Evolutionary conservation across 2,888 invertebrate species (phyloP).

Genomic region (Mayetiola destructor): DNA sequence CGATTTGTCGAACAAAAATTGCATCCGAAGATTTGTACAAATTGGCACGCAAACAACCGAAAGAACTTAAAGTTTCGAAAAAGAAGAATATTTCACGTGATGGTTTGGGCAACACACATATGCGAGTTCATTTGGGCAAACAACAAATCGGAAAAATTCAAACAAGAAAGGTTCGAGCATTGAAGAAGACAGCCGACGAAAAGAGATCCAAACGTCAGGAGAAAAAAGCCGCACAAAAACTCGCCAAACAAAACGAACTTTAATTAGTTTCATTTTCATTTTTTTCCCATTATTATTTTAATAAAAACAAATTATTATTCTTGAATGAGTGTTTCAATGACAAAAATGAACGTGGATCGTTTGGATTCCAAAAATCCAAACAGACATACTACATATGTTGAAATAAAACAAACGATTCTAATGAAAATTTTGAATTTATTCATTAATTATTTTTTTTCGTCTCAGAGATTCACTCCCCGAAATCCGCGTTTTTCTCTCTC

Average conservation of each 20-base stretch:
- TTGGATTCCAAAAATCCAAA: too few relatives aligned
- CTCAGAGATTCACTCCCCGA: too few relatives aligned
- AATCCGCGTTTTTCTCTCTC: too few relatives aligned
- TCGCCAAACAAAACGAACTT: not conserved
- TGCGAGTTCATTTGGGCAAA: conserved; percentile 82
- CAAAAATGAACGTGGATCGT: too few relatives aligned
- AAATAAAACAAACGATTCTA: too few relatives aligned
- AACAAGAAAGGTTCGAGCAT: conserved; percentile 80
- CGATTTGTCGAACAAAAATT: conserved; percentile 68
- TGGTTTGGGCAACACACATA: conserved; percentile 75
- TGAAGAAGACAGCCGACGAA: conserved; percentile 59
- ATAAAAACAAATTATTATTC: not conserved
- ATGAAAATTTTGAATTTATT: too few relatives aligned
- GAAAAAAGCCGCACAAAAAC: conserved; percentile 34
- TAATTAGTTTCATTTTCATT: not conserved
- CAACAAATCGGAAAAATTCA: conserved; percentile 75
- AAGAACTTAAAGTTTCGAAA: conserved; percentile 58
- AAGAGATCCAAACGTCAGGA: conserved; percentile 44
- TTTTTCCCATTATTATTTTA: not conserved
- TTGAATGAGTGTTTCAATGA: too few relatives aligned
- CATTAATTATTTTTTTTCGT: too few relatives aligned
- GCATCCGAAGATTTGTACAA: conserved; percentile 83
- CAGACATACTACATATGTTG: too few relatives aligned
- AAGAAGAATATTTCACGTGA: conserved; percentile 86
- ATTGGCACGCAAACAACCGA: conserved; percentile 65